Percentiles rank a stretch among this genome's conserved stretches.
Conservation (phyloP, 2,113 vertebrate genomes). For the Lasiurus cinereus region DNA sequence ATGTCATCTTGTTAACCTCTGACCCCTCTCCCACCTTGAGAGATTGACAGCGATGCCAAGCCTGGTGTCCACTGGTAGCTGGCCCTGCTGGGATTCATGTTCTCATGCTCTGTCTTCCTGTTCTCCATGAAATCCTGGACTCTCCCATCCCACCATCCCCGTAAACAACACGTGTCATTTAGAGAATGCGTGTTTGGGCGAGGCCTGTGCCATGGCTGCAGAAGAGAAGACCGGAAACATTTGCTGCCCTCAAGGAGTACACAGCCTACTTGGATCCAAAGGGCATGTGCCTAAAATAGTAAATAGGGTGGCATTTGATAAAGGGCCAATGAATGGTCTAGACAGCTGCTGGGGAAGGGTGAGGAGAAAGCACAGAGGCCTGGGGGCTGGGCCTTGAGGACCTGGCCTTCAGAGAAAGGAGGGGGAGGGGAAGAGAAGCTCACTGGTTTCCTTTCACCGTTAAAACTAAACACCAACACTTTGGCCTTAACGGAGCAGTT, state of each 20-base stretch:
- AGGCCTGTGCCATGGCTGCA: neutral
- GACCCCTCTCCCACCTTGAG: neutral
- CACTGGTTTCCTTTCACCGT: slow-evolving; percentile 1
- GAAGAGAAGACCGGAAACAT: neutral
- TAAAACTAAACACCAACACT: slow-evolving; percentile 16
- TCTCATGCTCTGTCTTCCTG: neutral
- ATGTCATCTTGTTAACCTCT: neutral
- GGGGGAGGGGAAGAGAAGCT: neutral
- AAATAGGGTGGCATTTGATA: neutral
- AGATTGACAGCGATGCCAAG: neutral
- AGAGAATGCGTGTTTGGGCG: neutral
- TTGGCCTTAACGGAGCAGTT: neutral
- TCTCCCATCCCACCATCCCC: neutral
- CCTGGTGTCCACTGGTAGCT: neutral
- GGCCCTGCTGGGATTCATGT: neutral
- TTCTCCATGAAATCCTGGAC: neutral
- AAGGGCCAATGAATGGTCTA: neutral
- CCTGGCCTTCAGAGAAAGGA: neutral
- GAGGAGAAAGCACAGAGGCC: neutral
- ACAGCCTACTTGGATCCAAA: neutral
- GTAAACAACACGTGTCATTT: neutral
- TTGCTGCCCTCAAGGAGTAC: neutral
- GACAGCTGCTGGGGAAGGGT: neutral
- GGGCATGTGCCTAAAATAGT: neutral
- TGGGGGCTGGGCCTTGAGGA: neutral